phyloP scores from a whole-genome alignment of 2,888 invertebrate genomes.

The Dione juno region DNA sequence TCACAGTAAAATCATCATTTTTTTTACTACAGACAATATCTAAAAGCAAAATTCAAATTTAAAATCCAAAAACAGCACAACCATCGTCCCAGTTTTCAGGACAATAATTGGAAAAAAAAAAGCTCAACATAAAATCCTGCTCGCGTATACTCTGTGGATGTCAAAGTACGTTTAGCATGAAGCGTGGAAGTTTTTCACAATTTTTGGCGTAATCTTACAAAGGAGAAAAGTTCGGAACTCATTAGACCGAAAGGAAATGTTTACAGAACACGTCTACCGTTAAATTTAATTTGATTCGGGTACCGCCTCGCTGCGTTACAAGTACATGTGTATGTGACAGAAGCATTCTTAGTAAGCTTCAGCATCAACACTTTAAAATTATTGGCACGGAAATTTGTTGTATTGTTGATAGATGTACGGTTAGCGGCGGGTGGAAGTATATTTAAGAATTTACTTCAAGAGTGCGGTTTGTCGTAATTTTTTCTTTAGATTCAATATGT shows the following conservation, averaged over 20 bases:
- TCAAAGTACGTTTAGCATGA: slow-evolving; percentile 56
- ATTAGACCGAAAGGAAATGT: slow-evolving; percentile 67
- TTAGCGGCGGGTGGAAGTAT: slow-evolving; percentile 8
- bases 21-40: not conserved
- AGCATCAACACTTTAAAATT: slow-evolving; percentile 19
- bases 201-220: slow-evolving; percentile 71
- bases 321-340: slow-evolving; percentile 36
- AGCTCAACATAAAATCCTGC: slow-evolving; percentile 1
- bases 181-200: slow-evolving; percentile 65
- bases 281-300: slow-evolving; percentile 66
- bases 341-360: slow-evolving; percentile 10
- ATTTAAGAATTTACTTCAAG: not conserved
- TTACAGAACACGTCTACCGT: slow-evolving; percentile 66
- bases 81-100: slow-evolving; percentile 5
- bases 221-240: slow-evolving; percentile 71
- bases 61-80: slow-evolving; percentile 1
- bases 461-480: not conserved
- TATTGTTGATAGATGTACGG: slow-evolving; percentile 4
- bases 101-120: slow-evolving; percentile 19
- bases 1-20: too few relatives aligned
- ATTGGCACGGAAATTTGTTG: slow-evolving; percentile 15
- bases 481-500: slow-evolving; percentile 5
- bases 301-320: slow-evolving; percentile 37
- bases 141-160: slow-evolving; percentile 45
- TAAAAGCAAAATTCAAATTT: not conserved